These are phyloP conservation scores for Oostethus manadensis DNA, from an alignment of 2,113 vertebrate species.

Conservation along the genomic window DNA sequence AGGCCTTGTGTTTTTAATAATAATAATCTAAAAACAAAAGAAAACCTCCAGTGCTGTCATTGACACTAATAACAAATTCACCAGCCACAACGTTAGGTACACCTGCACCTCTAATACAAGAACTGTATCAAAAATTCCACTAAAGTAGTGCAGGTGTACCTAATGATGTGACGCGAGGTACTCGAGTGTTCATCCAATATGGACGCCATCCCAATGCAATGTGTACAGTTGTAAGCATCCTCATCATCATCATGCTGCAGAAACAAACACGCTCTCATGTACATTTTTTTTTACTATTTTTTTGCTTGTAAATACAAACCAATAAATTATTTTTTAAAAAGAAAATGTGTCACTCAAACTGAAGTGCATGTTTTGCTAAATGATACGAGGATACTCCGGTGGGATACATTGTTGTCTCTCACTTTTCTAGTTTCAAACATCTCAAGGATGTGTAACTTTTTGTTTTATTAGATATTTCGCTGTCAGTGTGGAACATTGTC, in stretches of 20 bases:
- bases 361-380: no score
- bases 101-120: not conserved
- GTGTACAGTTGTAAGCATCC: constrained; percentile 25
- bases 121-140: not conserved
- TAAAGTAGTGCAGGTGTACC: not conserved
- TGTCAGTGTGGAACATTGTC: no score
- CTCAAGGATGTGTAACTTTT: no score
- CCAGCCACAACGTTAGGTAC: constrained; percentile 2
- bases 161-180: not conserved
- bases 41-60: not conserved
- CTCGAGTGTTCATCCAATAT: not conserved
- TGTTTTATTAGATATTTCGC: no score
- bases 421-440: no score
- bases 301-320: constrained; percentile 68
- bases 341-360: not conserved
- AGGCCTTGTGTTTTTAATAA: constrained; percentile 56
- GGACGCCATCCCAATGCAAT: constrained; percentile 4
- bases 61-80: not conserved
- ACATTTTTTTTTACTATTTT: constrained; percentile 64
- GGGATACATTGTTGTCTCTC: no score
- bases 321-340: constrained; percentile 81
- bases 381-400: no score
- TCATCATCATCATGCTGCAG: constrained; percentile 63
- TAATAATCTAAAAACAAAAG: not conserved
- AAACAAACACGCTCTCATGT: constrained; percentile 62